Base-by-base conservation (phyloP, 2,888 invertebrate genomes). In the Crioceris asparagi region DNA sequence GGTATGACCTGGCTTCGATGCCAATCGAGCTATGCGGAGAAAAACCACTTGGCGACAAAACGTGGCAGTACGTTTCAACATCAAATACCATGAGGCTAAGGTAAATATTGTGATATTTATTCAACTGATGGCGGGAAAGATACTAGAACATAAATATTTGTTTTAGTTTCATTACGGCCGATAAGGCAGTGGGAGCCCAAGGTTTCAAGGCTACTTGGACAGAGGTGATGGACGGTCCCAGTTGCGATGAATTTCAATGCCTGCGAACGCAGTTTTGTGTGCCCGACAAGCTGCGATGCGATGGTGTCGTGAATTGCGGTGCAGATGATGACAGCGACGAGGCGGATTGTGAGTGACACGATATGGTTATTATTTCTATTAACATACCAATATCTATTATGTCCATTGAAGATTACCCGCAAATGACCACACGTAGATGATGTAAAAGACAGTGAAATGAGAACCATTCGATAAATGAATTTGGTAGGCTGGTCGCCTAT, bases 161-260 rank as follows among this genome's bases (percentile, higher is more conserved):
- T 59, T 62, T 10, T 65, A 93, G 93, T 68, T 94, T 94, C 68
- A 84, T 92, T 62, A 86, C 90, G 59, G 90, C 93, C 43, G 90
- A 91, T 65, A 90, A 90, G 71, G 88, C 93, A 29, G 86, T 91
- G 44, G 94, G 94, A 48, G 88, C 88, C 55, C 79, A 82, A 64
- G 96, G 94, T 42, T 96, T 94, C 70, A 79, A 83, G 59, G 84
- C 91, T 32, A 79, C 90, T 35, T 96, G 94, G 93, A 94, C 94
- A 40, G 94, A 96, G 71, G 82, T 94, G 52, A 72, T 73, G 52
- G 75, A 75, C 42, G 65, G 64, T 45, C 72, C 73, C 33, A 75
- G 72, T 42, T 78, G 76, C 55, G 77, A 74, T 52, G 77, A 80
- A 55, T 86, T 84, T 62, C 73, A 77, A 48, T 87, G 87, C 61